phyloP scores from a whole-genome alignment of 2,888 invertebrate species.

The Oasisia sp. region DNA sequence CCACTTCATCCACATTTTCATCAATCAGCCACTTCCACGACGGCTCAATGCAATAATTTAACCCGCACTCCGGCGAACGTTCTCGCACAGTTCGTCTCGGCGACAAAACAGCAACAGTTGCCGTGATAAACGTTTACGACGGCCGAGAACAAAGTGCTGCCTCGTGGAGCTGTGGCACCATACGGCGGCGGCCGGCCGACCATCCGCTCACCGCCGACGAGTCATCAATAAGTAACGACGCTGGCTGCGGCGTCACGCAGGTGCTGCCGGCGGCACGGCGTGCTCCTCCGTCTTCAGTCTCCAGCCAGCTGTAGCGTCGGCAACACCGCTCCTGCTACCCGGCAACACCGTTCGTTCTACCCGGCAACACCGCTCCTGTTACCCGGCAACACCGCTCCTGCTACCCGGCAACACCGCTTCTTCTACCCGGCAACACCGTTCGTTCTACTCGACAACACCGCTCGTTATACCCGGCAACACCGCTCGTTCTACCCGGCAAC shows the following conservation, averaged over 20 bases:
- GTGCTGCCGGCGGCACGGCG: background rate
- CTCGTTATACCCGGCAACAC: too few relatives aligned
- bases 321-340: background rate
- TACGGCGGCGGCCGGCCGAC: background rate
- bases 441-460: too few relatives aligned
- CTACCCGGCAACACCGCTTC: too few relatives aligned
- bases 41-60: too few relatives aligned
- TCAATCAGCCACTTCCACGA: too few relatives aligned
- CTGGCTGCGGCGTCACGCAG: background rate
- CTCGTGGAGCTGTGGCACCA: background rate
- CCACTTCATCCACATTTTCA: too few relatives aligned
- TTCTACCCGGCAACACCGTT: too few relatives aligned
- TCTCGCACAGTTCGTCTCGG: background rate
- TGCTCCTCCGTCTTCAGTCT: background rate
- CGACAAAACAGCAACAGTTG: constrained; percentile 1
- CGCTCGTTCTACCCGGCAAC: too few relatives aligned
- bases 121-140: background rate
- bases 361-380: too few relatives aligned
- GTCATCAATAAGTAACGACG: background rate
- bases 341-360: too few relatives aligned
- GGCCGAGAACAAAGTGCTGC: background rate
- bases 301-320: background rate
- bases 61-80: too few relatives aligned
- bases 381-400: too few relatives aligned
- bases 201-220: background rate